Evolutionary conservation across 2,797 vertebrate species (phyloP), one percentile per base, ranked within the genome.

Genomic region (Pseudochirops cupreus): DNA sequence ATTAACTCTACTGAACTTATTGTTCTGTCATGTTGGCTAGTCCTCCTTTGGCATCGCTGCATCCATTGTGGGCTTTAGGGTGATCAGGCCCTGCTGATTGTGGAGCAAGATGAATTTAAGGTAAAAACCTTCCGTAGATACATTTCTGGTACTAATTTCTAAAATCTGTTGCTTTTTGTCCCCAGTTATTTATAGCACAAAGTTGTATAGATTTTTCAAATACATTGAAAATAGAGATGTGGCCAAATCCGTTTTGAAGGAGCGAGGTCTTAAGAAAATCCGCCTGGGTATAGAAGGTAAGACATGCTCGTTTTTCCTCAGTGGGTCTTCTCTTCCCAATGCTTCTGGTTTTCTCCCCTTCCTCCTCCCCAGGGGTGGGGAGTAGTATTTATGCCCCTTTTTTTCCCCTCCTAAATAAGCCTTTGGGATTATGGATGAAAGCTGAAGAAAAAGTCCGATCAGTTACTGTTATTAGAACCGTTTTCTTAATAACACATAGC

Each of bases 211-310:
- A 97, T 99, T 99, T 99, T 99, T 99, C 99, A 99, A 99, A 98
- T 99, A 99, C 97, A 99, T 99, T 93, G 99, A 99, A 98, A 99
- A 99, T 92, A 98, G 99, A 99, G 99, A 99, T 91, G 99, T 99
- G 97, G 99, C 99, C 98, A 99, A 99, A 98, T 99, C 99, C 0
- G 99, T 99, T 97, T 99, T 99, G 98, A 99, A 99, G 98, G 99
- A 99, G 93, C 98, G 99, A 95, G 99, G 99, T 96, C 99, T 99
- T 96, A 99, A 99, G 99, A 99, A 99, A 98, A 99, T 99, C 97
- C 98, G 99, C 96, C 98, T 99, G 97, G 99, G 99, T 96, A 99
- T 99, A 96, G 99, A 99, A 99, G 99, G 99, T 99, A 99, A 99
- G 98, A 91, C 33, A 89, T 96, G 94, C 96, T 95, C 16, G 55